Percentiles rank a stretch among this genome's conserved stretches.
These are phyloP conservation scores for Lacerta agilis DNA, from an alignment of 2,797 vertebrate species.

Conservation along the genomic window DNA sequence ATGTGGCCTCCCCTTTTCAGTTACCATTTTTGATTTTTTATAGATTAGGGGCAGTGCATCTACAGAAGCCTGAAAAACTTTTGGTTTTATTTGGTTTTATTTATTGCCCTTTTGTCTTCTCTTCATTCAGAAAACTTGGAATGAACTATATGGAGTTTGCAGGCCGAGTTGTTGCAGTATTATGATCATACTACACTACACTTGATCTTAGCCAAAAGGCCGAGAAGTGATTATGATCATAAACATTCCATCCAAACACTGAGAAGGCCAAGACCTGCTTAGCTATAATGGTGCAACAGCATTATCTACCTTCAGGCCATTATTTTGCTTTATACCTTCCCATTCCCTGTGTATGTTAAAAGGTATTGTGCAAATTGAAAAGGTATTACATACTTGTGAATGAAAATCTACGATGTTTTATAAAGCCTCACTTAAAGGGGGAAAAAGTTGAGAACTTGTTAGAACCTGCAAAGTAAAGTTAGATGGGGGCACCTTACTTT, in stretches of 20 bases:
- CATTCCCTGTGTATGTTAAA: background rate
- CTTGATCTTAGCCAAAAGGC: no score
- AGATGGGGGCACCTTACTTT: background rate
- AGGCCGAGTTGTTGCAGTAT: background rate
- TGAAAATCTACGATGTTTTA: background rate
- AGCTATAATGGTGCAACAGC: background rate
- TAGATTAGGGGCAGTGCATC: background rate
- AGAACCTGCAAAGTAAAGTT: background rate
- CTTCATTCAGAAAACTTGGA: background rate
- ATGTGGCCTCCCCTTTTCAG: background rate
- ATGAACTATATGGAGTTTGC: background rate
- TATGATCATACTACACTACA: background rate
- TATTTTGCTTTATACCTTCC: background rate
- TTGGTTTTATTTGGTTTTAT: background rate
- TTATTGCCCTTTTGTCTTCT: background rate
- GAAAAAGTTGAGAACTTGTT: background rate
- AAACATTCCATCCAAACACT: background rate
- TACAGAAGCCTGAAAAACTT: background rate
- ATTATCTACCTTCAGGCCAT: background rate
- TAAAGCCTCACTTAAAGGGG: background rate
- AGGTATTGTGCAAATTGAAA: background rate
- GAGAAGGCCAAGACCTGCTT: background rate
- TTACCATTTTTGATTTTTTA: background rate
- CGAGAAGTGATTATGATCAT: background rate
- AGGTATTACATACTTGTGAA: background rate